Evolutionary conservation across 2,888 invertebrate genomes (phyloP).

Genomic region (Cartodere bifasciata): DNA sequence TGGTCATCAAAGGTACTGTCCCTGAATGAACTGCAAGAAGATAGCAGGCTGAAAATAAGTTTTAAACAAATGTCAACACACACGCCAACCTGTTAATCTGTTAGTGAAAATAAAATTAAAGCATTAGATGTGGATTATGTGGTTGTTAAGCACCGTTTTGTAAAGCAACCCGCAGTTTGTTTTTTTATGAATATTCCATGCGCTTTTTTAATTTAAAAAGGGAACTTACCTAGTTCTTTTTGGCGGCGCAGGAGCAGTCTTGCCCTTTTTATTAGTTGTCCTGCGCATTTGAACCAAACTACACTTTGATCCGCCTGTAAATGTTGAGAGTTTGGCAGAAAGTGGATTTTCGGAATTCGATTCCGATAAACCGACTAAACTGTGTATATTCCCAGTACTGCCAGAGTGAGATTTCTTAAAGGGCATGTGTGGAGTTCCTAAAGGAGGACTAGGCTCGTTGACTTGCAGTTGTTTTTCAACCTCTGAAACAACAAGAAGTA

Average conservation of each 20-base stretch:
- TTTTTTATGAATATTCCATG: too few relatives aligned
- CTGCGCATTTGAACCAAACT: constrained; percentile 71
- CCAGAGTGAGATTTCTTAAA: constrained; percentile 50
- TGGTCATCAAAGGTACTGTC: constrained; percentile 68
- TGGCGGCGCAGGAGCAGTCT: constrained; percentile 90
- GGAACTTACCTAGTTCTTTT: constrained; percentile 73
- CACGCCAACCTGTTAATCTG: constrained; percentile 2
- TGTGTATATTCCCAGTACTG: constrained; percentile 48
- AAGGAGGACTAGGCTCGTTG: constrained; percentile 38
- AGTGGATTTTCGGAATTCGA: constrained; percentile 14
- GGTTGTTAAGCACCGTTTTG: not conserved
- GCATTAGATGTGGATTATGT: not conserved
- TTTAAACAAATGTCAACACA: constrained; percentile 14
- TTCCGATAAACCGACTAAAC: constrained; percentile 31
- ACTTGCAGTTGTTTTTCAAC: constrained; percentile 88
- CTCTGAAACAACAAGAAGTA: constrained; percentile 44
- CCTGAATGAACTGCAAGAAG: constrained; percentile 75
- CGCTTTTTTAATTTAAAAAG: constrained; percentile 1
- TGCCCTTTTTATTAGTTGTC: constrained; percentile 78
- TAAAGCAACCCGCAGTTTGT: not conserved
- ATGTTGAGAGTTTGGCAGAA: constrained; percentile 47
- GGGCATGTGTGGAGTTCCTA: constrained; percentile 46
- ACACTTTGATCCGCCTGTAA: constrained; percentile 45
- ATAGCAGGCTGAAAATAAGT: constrained; percentile 51
- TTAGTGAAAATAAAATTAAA: not conserved